Percentiles rank a stretch among this genome's conserved stretches.
Conservation (phyloP, 2,113 vertebrate species). For the Leptocoma aspasia region DNA sequence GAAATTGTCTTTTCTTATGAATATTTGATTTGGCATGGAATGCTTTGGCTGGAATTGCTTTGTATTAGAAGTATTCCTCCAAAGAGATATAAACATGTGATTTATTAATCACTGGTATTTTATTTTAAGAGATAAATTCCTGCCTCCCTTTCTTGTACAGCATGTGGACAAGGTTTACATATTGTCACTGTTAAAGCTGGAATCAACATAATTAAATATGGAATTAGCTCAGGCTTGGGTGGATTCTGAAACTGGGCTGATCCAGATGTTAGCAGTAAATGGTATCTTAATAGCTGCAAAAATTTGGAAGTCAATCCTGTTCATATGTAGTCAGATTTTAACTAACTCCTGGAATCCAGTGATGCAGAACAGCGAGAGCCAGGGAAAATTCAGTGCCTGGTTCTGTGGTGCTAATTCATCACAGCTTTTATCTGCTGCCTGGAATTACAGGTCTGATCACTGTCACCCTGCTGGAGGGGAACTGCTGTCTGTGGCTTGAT, state of each 20-base stretch:
- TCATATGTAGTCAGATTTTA: neutral
- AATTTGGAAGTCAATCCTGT: neutral
- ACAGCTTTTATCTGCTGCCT: neutral
- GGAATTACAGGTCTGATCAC: neutral
- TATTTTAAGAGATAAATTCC: constrained; percentile 55
- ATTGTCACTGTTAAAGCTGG: constrained; percentile 16
- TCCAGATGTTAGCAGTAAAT: constrained; percentile 34
- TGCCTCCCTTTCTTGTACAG: constrained; percentile 27
- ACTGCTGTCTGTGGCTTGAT: neutral
- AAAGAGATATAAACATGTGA: constrained; percentile 66
- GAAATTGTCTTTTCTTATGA: constrained; percentile 31
- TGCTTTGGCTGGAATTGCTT: constrained; percentile 33
- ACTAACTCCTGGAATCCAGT: neutral
- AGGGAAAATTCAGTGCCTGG: neutral
- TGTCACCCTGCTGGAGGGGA: neutral
- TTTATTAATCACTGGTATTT: constrained; percentile 65
- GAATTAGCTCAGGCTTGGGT: constrained; percentile 36
- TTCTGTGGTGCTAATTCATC: neutral
- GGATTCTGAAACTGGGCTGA: neutral
- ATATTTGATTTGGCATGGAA: constrained; percentile 67
- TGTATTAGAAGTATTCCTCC: constrained; percentile 51
- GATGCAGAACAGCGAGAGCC: neutral
- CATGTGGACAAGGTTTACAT: constrained; percentile 35
- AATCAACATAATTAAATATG: constrained; percentile 51
- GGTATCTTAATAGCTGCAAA: neutral